Evolutionary conservation across 1,140 invertebrate genomes (phyloP), one percentile per base, ranked within the genome.

Genomic region (Ceratina calcarata): DNA sequence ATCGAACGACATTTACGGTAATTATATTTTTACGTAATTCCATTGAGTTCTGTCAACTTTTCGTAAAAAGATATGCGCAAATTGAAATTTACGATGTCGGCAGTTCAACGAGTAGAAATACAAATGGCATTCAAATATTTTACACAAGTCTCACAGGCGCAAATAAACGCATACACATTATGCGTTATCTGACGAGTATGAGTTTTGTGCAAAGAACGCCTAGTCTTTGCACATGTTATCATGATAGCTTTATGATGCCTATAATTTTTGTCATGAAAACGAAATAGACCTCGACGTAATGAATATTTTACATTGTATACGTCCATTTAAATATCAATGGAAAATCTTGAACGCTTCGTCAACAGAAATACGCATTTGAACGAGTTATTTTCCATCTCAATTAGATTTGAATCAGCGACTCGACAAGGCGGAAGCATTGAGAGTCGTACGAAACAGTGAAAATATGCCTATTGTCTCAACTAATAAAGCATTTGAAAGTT

Each of bases 171-270:
- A 49, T 16, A 12, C 3, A 2, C 55, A n/a, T n/a, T 67, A 69
- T 32, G 18, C 49, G 37, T 84, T 85, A 84, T 85, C 83, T 57
- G 57, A 32, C 15, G 51, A 27, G 71, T 74, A 60, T 49, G 53
- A 27, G 60, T 15, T 57, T 18, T n/a, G 8, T 18, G 27, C 18
- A 8, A 32, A 58, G 64, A 76, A 73, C 32, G 24, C 67, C 72
- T 84, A 73, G 84, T 81, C 78, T 68, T 27, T 27, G n/a, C 13
- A 6, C 61, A 24, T 15, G 74, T 60, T 70, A 71, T 81, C 58
- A 2, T 66, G 82, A 77, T 70, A 76, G 22, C 60, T 85, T 85
- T 85, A 85, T 62, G 78, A 73, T 24, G 18, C 13, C 12, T 55
- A 64, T 64, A 45, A 62, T 49, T 64, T 58, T 51, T 53, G 18